Conservation (phyloP, 1,140 invertebrate species). For the Helicorthomorpha holstii region DNA sequence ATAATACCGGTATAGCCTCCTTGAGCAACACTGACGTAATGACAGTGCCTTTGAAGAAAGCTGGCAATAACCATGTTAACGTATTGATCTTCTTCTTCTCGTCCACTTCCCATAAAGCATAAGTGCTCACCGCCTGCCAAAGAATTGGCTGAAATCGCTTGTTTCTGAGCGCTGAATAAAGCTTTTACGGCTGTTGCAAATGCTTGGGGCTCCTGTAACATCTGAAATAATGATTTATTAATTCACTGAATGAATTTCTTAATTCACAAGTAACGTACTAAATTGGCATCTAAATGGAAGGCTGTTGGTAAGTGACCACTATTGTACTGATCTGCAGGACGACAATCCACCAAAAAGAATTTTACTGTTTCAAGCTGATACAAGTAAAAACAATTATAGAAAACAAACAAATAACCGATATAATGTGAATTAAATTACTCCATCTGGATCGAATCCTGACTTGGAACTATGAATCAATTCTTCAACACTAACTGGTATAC, state of each 20-base stretch:
- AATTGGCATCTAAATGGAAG: conserved; percentile 91
- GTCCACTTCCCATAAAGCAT: conserved; percentile 90
- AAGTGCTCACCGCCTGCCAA: conserved; percentile 87
- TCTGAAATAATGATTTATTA: conserved; percentile 28
- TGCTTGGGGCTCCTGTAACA: conserved; percentile 86
- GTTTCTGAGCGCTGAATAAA: conserved; percentile 69
- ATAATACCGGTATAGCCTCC: conserved; percentile 64
- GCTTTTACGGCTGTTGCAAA: conserved; percentile 91
- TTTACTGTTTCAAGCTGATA: conserved; percentile 24
- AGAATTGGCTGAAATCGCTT: conserved; percentile 71
- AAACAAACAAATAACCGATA: background rate
- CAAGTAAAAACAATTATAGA: no score
- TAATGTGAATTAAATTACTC: background rate
- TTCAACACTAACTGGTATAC: conserved; percentile 78
- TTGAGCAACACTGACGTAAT: conserved; percentile 78
- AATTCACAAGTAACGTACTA: conserved; percentile 30
- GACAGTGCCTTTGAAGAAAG: conserved; percentile 84
- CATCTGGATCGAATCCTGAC: background rate
- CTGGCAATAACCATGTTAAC: conserved; percentile 96
- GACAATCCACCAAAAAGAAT: conserved; percentile 94
- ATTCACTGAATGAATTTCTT: conserved; percentile 6
- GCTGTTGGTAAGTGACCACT: conserved; percentile 88
- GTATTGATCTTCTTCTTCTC: conserved; percentile 88
- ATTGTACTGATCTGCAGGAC: conserved; percentile 93
- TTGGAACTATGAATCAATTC: conserved; percentile 41